Base-by-base conservation (phyloP, 2,888 invertebrate genomes). In the Dioctria linearis region DNA sequence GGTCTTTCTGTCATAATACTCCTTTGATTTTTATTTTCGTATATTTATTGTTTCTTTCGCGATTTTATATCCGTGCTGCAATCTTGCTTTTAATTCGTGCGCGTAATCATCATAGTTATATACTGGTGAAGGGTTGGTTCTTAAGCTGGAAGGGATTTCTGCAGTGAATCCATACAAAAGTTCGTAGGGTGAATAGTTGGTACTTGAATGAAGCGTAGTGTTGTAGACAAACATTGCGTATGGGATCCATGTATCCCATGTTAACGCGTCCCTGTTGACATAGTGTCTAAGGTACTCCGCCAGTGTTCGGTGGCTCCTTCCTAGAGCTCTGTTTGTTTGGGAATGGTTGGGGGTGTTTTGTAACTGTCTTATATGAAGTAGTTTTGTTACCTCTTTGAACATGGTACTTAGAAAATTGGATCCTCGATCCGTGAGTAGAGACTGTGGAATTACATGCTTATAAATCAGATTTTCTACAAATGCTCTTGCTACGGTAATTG, bases 351-450 rank as follows among this genome's bases (percentile, higher is more conserved):
- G 84, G 57, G 13, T 11, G 57, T 1, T 85, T 69, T 83, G 79
- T 5, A 86, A 82, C 63, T 86, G 25, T 25, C 25, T 25, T 25
- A 25, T 25, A 25, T 25, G 25, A 25, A 25, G 25, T 2, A 25
- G 25, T 25, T 25, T 25, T 25, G 25, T 25, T 25, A 25, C 25
- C 25, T 25, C 25, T 25, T 25, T 25, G 2, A 25, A 25, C 25
- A 25, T 25, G 25, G 25, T 25, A 25, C 25, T 25, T 25, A 25
- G 25, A 25, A 25, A 88, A 73, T 88, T 85, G 11, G 85, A 84
- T 3, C 87, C 88, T 84, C 86, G 86, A 81, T 57, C 57, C 5
- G 57, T 57, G 57, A 57, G 57, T 4, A 57, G 57, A 11, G n/a
- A 57, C 11, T 57, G 57, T 11, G 8, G 57, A 13, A 13, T 57